Base-by-base conservation (phyloP, 2,888 invertebrate genomes). In the Selenia dentaria region DNA sequence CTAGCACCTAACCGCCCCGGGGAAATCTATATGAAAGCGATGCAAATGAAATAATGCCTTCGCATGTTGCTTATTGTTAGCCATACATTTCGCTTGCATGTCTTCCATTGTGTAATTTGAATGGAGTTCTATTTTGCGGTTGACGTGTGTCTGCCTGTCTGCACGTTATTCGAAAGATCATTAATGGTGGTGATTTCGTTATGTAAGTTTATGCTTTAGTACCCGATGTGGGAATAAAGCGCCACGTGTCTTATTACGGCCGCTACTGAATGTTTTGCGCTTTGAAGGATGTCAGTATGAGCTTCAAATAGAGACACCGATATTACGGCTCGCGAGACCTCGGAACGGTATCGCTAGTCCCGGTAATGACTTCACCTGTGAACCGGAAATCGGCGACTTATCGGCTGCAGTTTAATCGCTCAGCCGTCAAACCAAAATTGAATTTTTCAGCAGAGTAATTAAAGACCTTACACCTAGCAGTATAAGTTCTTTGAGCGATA, bases 21-120 rank as follows among this genome's bases (percentile, higher is more conserved):
- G 73, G 73, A 73, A 73, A 73, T 73, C 64, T 67, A 59, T 64
- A 54, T 62, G 63, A 65, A 51, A 64, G 60, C 50, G 58, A 69
- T 59, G 64, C 62, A 60, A 64, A 63, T 70, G 67, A 64, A 60
- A 67, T 67, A 70, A 64, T 67, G 64, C 59, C 63, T 61, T 64
- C 56, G 62, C 56, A 59, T 48, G 52, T 63, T 57, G 57, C 63
- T 58, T 52, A 59, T 55, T 65, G 53, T 63, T 55, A 62, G 53
- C 57, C 57, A 56, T 62, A 59, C 45, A 56, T 63, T 57, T 54
- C 50, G 44, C 52, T 56, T 45, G 36, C 39, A 32, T 54, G 37
- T 39, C 28, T 54, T 39, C 42, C 24, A 31, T 45, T 39, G 13
- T 39, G 34, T 35, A 25, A 39, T 52, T 45, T 44, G 33, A 35